Percentiles rank a stretch among this genome's conserved stretches.
phyloP scores from a whole-genome alignment of 2,888 invertebrate species.

The Invenusta paracnida region DNA sequence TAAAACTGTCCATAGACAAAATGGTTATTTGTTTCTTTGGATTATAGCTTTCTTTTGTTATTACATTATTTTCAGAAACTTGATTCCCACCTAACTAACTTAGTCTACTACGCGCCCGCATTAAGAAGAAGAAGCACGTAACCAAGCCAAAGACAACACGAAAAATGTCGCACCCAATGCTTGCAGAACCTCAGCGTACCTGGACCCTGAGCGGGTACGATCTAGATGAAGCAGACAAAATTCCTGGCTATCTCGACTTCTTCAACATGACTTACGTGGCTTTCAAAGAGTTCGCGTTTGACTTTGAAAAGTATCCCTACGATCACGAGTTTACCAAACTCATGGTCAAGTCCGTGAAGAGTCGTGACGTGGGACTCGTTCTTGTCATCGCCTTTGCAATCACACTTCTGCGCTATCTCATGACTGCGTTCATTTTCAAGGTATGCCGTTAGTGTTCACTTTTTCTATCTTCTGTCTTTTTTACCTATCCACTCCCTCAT shows the following conservation, averaged over 20 bases:
- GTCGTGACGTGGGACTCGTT: not conserved
- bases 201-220: not conserved
- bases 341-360: not conserved
- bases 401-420: not conserved
- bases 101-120: too few relatives aligned
- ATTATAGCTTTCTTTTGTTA: too few relatives aligned
- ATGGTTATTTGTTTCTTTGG: too few relatives aligned
- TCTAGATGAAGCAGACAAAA: not conserved
- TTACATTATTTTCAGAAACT: too few relatives aligned
- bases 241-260: not conserved
- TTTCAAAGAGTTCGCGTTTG: not conserved
- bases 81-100: too few relatives aligned
- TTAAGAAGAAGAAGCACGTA: too few relatives aligned
- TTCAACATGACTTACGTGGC: not conserved
- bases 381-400: not conserved
- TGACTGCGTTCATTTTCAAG: not conserved
- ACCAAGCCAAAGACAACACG: too few relatives aligned
- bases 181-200: not conserved
- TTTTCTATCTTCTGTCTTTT: too few relatives aligned
- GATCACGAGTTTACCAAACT: not conserved
- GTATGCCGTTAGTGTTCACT: not conserved
- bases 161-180: not conserved
- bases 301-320: not conserved
- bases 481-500: too few relatives aligned
- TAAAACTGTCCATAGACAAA: too few relatives aligned